Evolutionary conservation across 2,888 invertebrate genomes (phyloP), one percentile per base, ranked within the genome.

Genomic region (Thereva unica): DNA sequence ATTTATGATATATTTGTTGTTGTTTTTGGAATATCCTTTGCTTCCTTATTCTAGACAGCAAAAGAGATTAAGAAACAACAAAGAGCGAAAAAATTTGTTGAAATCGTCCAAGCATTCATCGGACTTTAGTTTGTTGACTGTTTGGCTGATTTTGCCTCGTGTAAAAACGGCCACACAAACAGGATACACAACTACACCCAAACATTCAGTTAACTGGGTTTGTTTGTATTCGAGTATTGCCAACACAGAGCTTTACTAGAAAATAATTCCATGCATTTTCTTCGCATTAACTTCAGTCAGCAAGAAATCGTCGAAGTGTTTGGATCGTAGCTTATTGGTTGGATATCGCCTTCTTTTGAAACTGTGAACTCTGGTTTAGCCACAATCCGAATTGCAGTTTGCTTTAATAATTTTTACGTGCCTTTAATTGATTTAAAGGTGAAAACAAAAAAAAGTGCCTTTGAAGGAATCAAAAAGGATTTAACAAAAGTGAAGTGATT

Each of bases 221-320:
- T 10, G 55, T 55, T 38, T 55, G 10, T 9, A 40, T 54, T 23
- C 12, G 8, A 23, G 1, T 5, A n/a, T n/a, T n/a, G n/a, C n/a
- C n/a, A n/a, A n/a, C n/a, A n/a, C 23, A 5, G 10, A 53, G 1
- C 12, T 12, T 37, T 12, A 2, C 23, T 4, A 9, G n/a, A 6
- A 40, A 55, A 41, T 41, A 41, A 41, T 55, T 41, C 7, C 23
- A 38, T 12, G 12, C 23, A 41, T 55, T 38, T 12, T 12, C 12
- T 55, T 12, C 42, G 55, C 23, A 55, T 38, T 55, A 55, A 41
- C 23, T 41, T 40, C 41, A 55, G 55, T 55, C 12, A 5, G 41
- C 23, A 55, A 23, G 38, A 41, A 55, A 10, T 12, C 5, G 55
- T 55, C 42, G 41, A 4, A 10, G 55, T 53, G 34, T 53, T 53